Base-by-base conservation (phyloP, 2,888 invertebrate genomes). In the Mechanitis mazaeus region DNA sequence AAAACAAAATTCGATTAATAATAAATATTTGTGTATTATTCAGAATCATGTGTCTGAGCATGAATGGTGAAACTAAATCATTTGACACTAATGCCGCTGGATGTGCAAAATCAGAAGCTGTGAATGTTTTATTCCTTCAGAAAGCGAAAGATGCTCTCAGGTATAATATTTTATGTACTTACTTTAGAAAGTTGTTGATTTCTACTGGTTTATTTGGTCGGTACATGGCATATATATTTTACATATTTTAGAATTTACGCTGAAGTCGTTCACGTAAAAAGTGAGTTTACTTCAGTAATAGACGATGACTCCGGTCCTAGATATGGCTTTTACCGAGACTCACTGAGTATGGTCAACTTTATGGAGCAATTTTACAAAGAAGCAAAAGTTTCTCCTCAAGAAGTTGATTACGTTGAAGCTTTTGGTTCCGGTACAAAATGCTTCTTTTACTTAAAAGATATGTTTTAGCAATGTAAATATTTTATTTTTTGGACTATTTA, bases 51-150 rank as follows among this genome's bases (percentile, higher is more conserved):
- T 66, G 64, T 2, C 81, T 97, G 9, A 94, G 96, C 31, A 80
- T 87, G 3, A 95, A 97, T 69, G 98, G 98, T 0, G 92, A 91
- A 68, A 97, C 97, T 74, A 96, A 95, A 72, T 94, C 95, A 0
- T 98, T 98, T 77, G 98, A 98, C 80, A 92, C 93, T 56, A 88
- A 93, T 59, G 95, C 94, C 2, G 90, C 93, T 71, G 96, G 96
- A 0, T 96, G 95, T 72, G 93, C 92, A 0, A 92, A 95, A 58
- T 93, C 95, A 54, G 96, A 96, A 80, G 93, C 94, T 0, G 80
- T 95, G 3, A 92, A 91, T 57, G 92, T 93, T 1, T 68, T 95
- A 6, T 92, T 94, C 63, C 77, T 96, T 3, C 95, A 96, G 78
- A 94, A 92, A 72, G 91, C 89, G 33, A 87, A 91, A 55, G 81